Conservation (phyloP, 1,140 invertebrate species). For the Diuraphis noxia region DNA sequence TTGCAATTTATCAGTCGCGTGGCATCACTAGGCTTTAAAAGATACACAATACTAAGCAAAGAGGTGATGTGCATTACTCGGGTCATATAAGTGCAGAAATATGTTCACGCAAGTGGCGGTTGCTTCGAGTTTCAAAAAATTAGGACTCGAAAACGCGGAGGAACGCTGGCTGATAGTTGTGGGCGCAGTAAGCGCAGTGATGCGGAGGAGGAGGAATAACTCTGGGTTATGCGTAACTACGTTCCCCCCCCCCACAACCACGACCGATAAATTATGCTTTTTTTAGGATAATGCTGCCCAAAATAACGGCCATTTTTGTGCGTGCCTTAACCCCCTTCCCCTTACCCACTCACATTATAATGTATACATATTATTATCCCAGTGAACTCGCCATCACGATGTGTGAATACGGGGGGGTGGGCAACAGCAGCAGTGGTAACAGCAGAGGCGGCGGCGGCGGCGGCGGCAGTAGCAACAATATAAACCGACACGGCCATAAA, state of each 20-base stretch:
- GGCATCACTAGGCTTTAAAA: neutral
- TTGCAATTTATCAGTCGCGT: neutral
- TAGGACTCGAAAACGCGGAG: neutral
- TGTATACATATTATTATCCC: neutral
- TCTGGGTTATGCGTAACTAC: neutral
- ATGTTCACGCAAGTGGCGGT: neutral
- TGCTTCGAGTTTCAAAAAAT: neutral
- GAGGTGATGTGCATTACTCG: neutral
- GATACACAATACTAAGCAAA: neutral
- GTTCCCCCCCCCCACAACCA: neutral
- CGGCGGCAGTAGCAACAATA: constrained; percentile 1
- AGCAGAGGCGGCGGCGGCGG: neutral
- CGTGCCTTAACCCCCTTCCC: neutral
- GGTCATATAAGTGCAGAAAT: neutral
- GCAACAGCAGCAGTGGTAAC: neutral
- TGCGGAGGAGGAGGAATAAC: neutral
- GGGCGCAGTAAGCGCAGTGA: neutral
- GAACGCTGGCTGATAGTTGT: too few species aligned
- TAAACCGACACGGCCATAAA: constrained; percentile 40
- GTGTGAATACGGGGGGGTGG: neutral
- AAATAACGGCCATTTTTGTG: constrained; percentile 40
- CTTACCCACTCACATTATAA: too few species aligned
- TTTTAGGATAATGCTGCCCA: constrained; percentile 34
- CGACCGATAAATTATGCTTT: constrained; percentile 19
- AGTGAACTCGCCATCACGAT: neutral